Evolutionary conservation across 1,140 invertebrate genomes (phyloP), one percentile per base, ranked within the genome.

Genomic region (Zaprionus ghesquierei): DNA sequence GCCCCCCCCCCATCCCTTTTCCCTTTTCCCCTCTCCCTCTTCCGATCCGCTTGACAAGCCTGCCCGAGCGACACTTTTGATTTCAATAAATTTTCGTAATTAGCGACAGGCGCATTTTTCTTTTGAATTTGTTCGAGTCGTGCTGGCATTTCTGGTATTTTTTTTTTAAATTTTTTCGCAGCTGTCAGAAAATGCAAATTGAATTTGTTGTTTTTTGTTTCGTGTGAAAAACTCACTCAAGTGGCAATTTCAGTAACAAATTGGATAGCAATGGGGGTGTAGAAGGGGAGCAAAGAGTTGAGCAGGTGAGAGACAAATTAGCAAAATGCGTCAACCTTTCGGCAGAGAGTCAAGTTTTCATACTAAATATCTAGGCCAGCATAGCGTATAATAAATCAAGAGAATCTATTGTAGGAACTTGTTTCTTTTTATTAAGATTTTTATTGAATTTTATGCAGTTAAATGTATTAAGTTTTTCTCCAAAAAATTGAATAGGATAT

Each of bases 41-140:
- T 31, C 31, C 23, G n/a, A 20, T 27, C 15, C 29, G 23, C 18
- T 12, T 4, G 23, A 33, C 50, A 3, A 3, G 10, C 58, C 29
- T 15, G 33, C 61, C 56, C 66, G 70, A 56, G 70, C 69, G 82
- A 87, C 82, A 86, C 82, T 86, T 81, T 86, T 86, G 79, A 86
- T 86, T 86, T 86, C 82, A 86, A 86, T 86, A 86, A 86, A 86
- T 87, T 86, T 75, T 76, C 77, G 82, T 86, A 86, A 86, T 86
- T 86, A 86, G 82, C 82, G 79, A 77, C 82, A 82, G 79, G 79
- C 82, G 58, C 59, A 79, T 76, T 86, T 86, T 70, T 86, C 68
- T 75, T 69, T 70, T 64, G 61, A 76, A 65, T 60, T 66, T 72
- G 38, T 38, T 31, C 27, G 46, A 54, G 54, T 56, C 59, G 53